A percentile compares a stretch with the other conserved stretches of the same genome.
These are phyloP conservation scores for Oreonectes daqikongensis DNA, from an alignment of 2,797 vertebrate species.

Conservation along the genomic window DNA sequence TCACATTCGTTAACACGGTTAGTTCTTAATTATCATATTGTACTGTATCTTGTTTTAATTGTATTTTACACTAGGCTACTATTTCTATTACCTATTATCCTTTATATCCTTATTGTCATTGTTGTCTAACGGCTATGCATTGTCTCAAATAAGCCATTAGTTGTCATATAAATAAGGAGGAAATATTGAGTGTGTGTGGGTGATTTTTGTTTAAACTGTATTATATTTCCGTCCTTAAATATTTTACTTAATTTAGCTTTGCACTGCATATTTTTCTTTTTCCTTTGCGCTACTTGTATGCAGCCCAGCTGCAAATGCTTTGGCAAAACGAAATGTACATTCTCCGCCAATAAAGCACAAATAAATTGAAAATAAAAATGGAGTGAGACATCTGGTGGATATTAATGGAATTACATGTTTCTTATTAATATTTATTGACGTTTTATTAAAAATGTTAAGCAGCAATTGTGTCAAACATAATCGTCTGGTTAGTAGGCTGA, in stretches of 20 bases:
- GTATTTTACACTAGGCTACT: too few relatives aligned
- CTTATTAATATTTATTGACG: conserved; percentile 20
- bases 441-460: background rate
- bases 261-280: too few relatives aligned
- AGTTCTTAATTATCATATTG: background rate
- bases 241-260: too few relatives aligned
- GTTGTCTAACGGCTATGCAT: background rate
- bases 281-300: too few relatives aligned
- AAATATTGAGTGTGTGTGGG: background rate
- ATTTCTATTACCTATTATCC: too few relatives aligned
- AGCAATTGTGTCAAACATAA: background rate
- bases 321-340: too few relatives aligned
- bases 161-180: background rate
- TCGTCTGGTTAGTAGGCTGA: too few relatives aligned
- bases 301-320: background rate
- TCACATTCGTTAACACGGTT: background rate
- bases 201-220: too few relatives aligned
- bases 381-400: conserved; percentile 48
- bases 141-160: too few relatives aligned
- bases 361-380: background rate
- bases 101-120: background rate
- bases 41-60: background rate
- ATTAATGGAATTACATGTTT: conserved; percentile 6
- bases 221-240: too few relatives aligned
- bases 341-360: too few relatives aligned